A percentile compares a stretch with the other conserved stretches of the same genome.
Evolutionary conservation across 2,888 invertebrate species (phyloP).

Genomic region (Brachyptera risi): DNA sequence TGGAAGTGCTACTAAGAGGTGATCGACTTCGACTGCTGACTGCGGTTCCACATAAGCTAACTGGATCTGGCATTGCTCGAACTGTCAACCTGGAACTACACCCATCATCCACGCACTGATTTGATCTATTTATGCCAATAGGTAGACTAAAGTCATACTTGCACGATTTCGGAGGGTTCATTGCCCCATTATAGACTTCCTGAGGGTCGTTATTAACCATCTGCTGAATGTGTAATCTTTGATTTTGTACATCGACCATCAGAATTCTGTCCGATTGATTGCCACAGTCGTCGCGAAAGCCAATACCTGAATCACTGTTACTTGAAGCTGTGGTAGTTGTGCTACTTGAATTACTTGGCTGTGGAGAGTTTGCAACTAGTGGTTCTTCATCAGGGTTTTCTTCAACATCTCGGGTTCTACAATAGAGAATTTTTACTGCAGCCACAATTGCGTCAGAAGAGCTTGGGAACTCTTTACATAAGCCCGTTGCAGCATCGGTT

Average conservation of each 20-base stretch:
- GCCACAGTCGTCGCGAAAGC: conserved; percentile 79
- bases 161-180: conserved; percentile 22
- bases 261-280: conserved; percentile 77
- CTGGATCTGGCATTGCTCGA: conserved; percentile 61
- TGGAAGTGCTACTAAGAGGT: conserved; percentile 37
- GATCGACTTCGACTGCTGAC: conserved; percentile 36
- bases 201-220: conserved; percentile 32
- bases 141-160: conserved; percentile 19
- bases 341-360: conserved; percentile 76
- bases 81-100: conserved; percentile 52
- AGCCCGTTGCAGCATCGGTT: conserved; percentile 44
- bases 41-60: conserved; percentile 32
- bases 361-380: conserved; percentile 68
- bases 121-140: conserved; percentile 3
- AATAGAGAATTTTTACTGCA: conserved; percentile 54
- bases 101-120: conserved; percentile 10
- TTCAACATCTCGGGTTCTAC: conserved; percentile 35
- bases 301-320: conserved; percentile 93
- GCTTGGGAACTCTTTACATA: conserved; percentile 86
- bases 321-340: conserved; percentile 76
- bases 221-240: conserved; percentile 40
- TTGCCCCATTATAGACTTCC: conserved; percentile 24
- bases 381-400: conserved; percentile 38
- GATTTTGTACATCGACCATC: conserved; percentile 62
- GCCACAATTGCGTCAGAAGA: conserved; percentile 64